Evolutionary conservation across 2,797 vertebrate genomes (phyloP).

Genomic region (Podarcis lilfordi): DNA sequence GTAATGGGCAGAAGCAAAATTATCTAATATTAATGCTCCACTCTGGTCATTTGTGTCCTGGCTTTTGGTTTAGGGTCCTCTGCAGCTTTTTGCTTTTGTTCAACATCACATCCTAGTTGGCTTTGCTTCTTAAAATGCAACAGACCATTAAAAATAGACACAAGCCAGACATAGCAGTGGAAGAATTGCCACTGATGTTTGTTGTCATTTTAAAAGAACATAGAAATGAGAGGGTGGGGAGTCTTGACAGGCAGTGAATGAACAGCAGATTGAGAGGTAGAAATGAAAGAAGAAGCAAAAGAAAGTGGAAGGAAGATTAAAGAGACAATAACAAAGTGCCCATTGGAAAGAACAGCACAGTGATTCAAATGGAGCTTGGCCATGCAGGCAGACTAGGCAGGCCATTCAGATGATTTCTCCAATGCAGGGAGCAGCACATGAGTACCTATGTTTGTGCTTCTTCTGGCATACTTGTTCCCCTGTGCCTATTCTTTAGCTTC

Average conservation of each 20-base stretch:
- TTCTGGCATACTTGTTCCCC: neutral
- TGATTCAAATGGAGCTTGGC: neutral
- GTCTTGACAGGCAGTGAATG: slow-evolving; percentile 17
- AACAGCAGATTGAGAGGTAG: slow-evolving; percentile 9
- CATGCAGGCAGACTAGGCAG: neutral
- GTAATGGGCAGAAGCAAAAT: neutral
- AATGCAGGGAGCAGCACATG: neutral
- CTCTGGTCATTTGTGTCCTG: neutral
- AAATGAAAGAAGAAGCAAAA: neutral
- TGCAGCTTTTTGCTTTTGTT: neutral
- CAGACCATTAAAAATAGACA: slow-evolving; percentile 22
- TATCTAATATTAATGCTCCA: neutral
- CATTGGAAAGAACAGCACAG: neutral
- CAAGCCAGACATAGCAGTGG: neutral
- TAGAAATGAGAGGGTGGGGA: neutral
- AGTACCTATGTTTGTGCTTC: neutral
- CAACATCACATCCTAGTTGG: neutral
- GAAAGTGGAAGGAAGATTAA: neutral
- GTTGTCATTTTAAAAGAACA: slow-evolving; percentile 18
- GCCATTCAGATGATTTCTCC: neutral
- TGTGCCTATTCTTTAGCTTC: neutral
- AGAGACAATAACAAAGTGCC: neutral
- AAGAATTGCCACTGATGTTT: slow-evolving; percentile 26
- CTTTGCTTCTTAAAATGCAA: slow-evolving; percentile 6
- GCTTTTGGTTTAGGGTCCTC: neutral